Base-by-base conservation (phyloP, 1,140 invertebrate species). In the Zaprionus vittiger region DNA sequence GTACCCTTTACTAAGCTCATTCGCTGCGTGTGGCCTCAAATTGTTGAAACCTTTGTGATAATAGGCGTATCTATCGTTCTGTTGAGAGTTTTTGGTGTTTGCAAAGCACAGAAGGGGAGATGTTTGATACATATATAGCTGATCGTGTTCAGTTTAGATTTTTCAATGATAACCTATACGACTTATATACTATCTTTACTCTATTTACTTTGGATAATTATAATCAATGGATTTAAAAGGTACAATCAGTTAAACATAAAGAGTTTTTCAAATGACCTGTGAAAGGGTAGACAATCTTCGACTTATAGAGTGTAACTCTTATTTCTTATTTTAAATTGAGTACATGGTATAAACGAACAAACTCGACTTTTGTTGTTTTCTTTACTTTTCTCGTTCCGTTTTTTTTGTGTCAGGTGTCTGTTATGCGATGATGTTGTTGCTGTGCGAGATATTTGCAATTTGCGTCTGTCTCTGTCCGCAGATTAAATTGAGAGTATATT, bases 11-110 rank as follows among this genome's bases (percentile, higher is more conserved):
- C 34, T 62, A 55, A 37, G 82, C 62, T 71, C 79, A 66, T 60
- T 52, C 83, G 69, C 80, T 83, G 84, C 73, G 84, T 89, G 84
- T 87, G 84, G 84, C 72, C 59, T 57, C 57, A 83, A 83, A 74
- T 67, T 54, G 66, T 73, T 72, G 47, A 47, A 31, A 49, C 41
- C 41, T 59, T 81, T 28, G 61, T 65, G 68, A 67, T 69, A 68
- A 83, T 73, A 38, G 47, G 22, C 37, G 56, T 56, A 75, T 74
- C 75, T 66, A 61, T 68, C 56, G 68, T 67, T 17, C 71, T 77
- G 61, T 7, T 6, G 15, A 44, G 41, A 44, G n/a, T 44, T 15
- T 11, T 31, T 31, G 28, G 28, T 6, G 28, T 31, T 31, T 31
- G 28, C 0, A 31, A 34, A 4, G 31, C 31, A 34, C 3, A 34